Evolutionary conservation across 2,797 vertebrate genomes (phyloP), one percentile per base, ranked within the genome.

Genomic region (Coendou prehensilis): DNA sequence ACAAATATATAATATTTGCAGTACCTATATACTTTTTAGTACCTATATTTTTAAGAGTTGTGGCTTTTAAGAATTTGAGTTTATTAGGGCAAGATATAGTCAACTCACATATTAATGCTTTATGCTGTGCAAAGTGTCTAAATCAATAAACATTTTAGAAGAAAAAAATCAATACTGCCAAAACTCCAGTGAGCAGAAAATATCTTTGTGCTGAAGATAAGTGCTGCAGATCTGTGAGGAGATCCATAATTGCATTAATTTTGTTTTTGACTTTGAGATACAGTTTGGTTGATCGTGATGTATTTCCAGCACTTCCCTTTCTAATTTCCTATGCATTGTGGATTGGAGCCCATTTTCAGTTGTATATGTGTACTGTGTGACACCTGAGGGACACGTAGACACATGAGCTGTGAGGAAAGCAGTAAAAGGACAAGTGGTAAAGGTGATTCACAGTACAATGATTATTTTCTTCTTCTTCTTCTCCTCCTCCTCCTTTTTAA

Each of bases 71-170:
- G 52, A 94, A 94, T 87, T 45, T 94, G 57, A 93, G 37, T 84
- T 87, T 91, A 92, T 96, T 69, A 93, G 91, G 97, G 79, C 71
- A 97, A 98, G 91, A 96, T 50, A 79, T 91, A 96, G 13, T 86
- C 95, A 98, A 81, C 45, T 81, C 82, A 87, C 71, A 97, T 56
- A 95, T 96, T 96, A 98, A 97, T 96, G 92, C 28, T 97, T 97
- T 97, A 96, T 94, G 93, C 67, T 96, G 91, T 88, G 33, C 76
- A 96, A 97, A 87, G 97, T 93, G 79, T 91, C 97, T 96, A 97
- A 98, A 98, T 98, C 98, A 98, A 98, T 98, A 98, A 98, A 95
- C 89, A 98, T 97, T 98, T 97, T 89, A 94, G 69, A 79, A 71
- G 95, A 89, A 98, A 96, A 98, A 50, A 96, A 92, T 97, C 96